These are phyloP conservation scores for Copidosoma aretas DNA, from an alignment of 2,888 invertebrate species.

Conservation along the genomic window DNA sequence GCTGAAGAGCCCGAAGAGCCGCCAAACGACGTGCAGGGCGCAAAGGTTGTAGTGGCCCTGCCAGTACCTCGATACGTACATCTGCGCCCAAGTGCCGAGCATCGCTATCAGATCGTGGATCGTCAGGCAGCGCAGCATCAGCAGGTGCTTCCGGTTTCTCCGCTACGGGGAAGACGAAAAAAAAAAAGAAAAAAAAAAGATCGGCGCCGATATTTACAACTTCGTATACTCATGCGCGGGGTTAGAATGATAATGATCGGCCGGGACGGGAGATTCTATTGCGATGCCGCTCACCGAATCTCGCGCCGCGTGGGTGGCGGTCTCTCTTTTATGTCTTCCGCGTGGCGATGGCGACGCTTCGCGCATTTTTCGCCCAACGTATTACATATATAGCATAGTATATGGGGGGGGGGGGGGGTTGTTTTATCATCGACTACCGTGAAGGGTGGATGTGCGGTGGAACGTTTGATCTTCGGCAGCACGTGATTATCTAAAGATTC, in stretches of 20 bases:
- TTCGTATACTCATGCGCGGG: no score
- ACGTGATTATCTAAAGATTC: no score
- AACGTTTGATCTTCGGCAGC: neutral
- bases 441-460: neutral
- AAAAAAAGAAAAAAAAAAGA: neutral
- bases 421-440: no score
- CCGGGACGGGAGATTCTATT: no score
- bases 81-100: conserved; percentile 78
- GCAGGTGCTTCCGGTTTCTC: conserved; percentile 80
- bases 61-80: conserved; percentile 66
- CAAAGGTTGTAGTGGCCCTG: conserved; percentile 66
- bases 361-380: no score
- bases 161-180: conserved; percentile 60
- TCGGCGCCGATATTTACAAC: no score
- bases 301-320: no score
- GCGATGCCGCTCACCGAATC: no score
- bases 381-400: no score
- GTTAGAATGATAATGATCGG: no score
- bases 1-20: conserved; percentile 85
- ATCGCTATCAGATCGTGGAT: conserved; percentile 81
- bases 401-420: no score
- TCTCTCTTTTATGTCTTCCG: neutral
- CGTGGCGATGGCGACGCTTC: no score
- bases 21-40: conserved; percentile 74
- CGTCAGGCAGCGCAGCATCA: conserved; percentile 80